Percentiles rank a stretch among this genome's conserved stretches.
Evolutionary conservation across 2,888 invertebrate species (phyloP).

Genomic region (Rhagophthalmus giganteus): DNA sequence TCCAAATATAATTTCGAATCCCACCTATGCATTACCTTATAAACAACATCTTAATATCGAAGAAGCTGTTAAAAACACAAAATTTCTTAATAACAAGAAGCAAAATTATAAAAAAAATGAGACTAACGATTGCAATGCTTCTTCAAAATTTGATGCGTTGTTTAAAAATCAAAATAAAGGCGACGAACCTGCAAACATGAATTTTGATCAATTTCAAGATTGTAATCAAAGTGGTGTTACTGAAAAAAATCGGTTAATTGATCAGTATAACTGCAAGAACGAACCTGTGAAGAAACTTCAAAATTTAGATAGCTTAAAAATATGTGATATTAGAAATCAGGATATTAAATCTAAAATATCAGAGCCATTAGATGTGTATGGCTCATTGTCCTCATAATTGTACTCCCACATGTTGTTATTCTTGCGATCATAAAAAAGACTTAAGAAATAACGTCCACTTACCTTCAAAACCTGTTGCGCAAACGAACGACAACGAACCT

Average conservation of each 20-base stretch:
- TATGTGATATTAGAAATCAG: no score
- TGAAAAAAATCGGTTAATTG: constrained; percentile 16
- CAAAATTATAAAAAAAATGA: background rate
- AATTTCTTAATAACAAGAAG: background rate
- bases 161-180: no score
- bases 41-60: constrained; percentile 4
- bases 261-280: constrained; percentile 23
- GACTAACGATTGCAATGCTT: background rate
- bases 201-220: background rate
- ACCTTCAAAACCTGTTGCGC: no score
- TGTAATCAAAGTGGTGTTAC: background rate
- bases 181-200: no score
- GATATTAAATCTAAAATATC: no score
- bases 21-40: background rate
- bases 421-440: no score
- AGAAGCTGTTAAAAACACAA: background rate
- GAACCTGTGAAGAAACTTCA: background rate
- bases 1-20: constrained; percentile 5
- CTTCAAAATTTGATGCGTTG: no score
- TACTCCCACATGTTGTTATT: no score
- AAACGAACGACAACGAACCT: no score
- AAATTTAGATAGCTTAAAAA: background rate
- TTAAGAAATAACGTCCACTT: no score
- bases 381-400: no score
- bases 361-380: no score